phyloP scores from a whole-genome alignment of 2,113 vertebrate genomes.

The Lates calcarifer region DNA sequence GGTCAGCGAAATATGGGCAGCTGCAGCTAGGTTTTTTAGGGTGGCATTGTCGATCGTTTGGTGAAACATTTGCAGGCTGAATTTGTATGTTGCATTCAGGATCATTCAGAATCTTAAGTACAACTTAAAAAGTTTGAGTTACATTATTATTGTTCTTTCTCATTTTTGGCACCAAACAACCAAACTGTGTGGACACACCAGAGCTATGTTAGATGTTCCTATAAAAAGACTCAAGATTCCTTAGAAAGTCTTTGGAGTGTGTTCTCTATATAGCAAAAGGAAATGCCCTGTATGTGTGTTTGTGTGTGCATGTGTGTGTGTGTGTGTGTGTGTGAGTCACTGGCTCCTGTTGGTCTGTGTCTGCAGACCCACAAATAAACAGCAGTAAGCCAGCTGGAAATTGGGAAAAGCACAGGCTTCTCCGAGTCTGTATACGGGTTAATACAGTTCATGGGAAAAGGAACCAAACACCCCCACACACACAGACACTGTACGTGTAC shows the following conservation, averaged over 20 bases:
- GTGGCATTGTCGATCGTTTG: background rate
- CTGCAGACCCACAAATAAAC: conserved; percentile 84
- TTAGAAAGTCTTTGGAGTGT: conserved; percentile 53
- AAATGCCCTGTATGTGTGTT: conserved; percentile 59
- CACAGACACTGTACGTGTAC: conserved; percentile 26
- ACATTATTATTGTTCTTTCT: background rate
- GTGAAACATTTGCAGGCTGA: background rate
- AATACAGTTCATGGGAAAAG: conserved; percentile 84
- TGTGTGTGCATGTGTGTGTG: conserved; percentile 36
- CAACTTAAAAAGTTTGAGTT: background rate
- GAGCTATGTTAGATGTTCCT: conserved; percentile 34
- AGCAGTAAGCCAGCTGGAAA: conserved; percentile 82
- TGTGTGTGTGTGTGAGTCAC: conserved; percentile 64
- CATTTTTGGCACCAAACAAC: background rate
- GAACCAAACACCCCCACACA: conserved; percentile 63
- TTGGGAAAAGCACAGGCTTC: conserved; percentile 76
- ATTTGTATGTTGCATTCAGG: background rate
- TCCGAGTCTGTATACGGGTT: conserved; percentile 75
- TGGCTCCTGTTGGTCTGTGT: conserved; percentile 86
- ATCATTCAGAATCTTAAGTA: background rate
- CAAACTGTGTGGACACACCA: conserved; percentile 10
- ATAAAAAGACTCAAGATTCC: conserved; percentile 66
- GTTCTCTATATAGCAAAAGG: conserved; percentile 63
- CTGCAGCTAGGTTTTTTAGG: conserved; percentile 2
- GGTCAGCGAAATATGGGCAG: background rate